Conservation (phyloP, 2,797 vertebrate genomes). For the Danio jaintianensis region DNA sequence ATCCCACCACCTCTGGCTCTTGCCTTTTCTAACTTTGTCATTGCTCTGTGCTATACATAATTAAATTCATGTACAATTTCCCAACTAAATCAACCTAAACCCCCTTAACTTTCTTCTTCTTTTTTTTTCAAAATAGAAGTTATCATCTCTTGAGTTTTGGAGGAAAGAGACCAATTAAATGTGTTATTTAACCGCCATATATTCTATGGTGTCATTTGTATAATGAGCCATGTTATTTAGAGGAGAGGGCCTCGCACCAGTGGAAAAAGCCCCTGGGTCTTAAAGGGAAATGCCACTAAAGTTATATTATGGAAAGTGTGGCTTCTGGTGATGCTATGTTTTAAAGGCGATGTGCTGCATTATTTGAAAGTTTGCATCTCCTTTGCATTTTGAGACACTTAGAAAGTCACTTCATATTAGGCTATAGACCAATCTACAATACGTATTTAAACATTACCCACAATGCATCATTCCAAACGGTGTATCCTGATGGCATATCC, state of each 20-base stretch:
- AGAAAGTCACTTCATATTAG: background rate
- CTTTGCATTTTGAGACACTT: conserved; percentile 21
- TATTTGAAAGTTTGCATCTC: conserved; percentile 14
- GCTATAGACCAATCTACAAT: background rate
- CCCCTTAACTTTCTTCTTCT: background rate
- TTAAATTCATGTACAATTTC: conserved; percentile 9
- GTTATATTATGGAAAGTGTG: background rate
- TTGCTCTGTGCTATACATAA: conserved; percentile 12
- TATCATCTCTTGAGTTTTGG: conserved; percentile 38
- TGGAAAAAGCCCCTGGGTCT: conserved; percentile 32
- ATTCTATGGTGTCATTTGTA: conserved; percentile 31
- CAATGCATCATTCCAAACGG: background rate
- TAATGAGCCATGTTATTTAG: conserved; percentile 32
- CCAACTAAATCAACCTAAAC: conserved; percentile 32
- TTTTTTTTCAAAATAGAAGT: conserved; percentile 5
- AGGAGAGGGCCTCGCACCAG: conserved; percentile 5
- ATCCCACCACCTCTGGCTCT: conserved; percentile 34
- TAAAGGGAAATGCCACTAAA: conserved; percentile 17
- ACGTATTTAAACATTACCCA: background rate
- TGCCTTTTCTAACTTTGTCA: conserved; percentile 7
- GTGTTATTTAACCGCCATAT: conserved; percentile 46
- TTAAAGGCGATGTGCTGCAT: background rate
- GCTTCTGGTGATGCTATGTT: background rate
- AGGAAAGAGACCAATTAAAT: conserved; percentile 46
- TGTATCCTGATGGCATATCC: background rate